Percentiles rank a stretch among this genome's conserved stretches.
These are phyloP conservation scores for Ibidorhyncha struthersii DNA, from an alignment of 2,113 vertebrate species.

Conservation along the genomic window DNA sequence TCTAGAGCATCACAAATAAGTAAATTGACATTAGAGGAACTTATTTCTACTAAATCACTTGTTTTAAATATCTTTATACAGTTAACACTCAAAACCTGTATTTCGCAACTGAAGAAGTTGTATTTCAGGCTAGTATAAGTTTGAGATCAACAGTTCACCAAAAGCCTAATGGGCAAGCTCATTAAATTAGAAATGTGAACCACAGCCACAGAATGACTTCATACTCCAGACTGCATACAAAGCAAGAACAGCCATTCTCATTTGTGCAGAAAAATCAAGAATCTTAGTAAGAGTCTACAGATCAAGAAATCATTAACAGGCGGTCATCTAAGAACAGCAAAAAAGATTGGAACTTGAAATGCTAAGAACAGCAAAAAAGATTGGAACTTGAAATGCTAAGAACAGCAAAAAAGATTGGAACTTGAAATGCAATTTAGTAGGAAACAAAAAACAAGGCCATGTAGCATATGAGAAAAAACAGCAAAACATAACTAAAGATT, in stretches of 20 bases:
- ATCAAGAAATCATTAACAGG: not conserved
- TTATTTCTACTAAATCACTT: not conserved
- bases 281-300: not conserved
- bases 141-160: not conserved
- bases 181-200: not conserved
- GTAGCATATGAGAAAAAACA: not conserved
- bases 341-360: not conserved
- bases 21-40: not conserved
- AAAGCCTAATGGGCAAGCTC: not conserved
- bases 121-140: not conserved
- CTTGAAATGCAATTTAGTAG: not conserved
- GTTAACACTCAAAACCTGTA: not conserved
- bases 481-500: not conserved
- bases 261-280: not conserved
- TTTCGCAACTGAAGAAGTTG: not conserved
- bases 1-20: not conserved
- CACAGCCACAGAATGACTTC: not conserved
- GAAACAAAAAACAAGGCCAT: not conserved
- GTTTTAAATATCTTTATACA: not conserved
- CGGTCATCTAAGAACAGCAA: not conserved
- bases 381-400: not conserved
- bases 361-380: not conserved
- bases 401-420: not conserved
- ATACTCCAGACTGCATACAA: not conserved
- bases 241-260: not conserved